Conservation (phyloP, 2,797 vertebrate species). For the Gallirallus australis region DNA sequence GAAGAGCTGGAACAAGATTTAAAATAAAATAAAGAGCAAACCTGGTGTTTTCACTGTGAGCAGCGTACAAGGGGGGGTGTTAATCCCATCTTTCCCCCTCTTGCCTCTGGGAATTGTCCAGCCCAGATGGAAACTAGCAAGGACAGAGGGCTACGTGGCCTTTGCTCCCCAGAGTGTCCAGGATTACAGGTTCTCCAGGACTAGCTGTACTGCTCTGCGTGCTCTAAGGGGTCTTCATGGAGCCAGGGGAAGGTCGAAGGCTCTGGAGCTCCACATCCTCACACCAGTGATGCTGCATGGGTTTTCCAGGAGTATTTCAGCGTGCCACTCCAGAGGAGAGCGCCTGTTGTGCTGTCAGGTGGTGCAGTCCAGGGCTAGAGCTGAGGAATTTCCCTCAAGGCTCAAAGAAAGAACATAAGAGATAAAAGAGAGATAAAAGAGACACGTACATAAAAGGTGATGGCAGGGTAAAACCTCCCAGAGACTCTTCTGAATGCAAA, state of each 20-base stretch:
- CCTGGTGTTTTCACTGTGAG: rapidly evolving
- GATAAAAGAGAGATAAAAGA: neutral
- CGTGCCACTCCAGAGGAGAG: rapidly evolving
- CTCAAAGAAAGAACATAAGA: neutral
- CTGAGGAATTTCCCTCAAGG: neutral
- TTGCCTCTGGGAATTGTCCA: neutral
- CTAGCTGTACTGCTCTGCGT: rapidly evolving
- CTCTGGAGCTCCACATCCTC: neutral
- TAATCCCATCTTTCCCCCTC: neutral
- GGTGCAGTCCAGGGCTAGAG: rapidly evolving
- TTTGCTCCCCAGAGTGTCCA: neutral
- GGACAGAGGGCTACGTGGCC: neutral
- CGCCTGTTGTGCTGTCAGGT: rapidly evolving
- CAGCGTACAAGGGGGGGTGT: neutral
- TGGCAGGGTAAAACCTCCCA: neutral
- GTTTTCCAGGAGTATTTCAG: too few relatives aligned
- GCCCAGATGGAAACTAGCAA: neutral
- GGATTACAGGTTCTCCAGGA: neutral
- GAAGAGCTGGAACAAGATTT: neutral
- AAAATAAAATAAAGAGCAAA: neutral
- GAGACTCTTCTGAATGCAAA: too few relatives aligned
- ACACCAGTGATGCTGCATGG: rapidly evolving
- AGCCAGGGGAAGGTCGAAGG: rapidly evolving
- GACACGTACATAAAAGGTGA: neutral
- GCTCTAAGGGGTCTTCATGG: rapidly evolving